Evolutionary conservation across 2,113 vertebrate genomes (phyloP), one percentile per base, ranked within the genome.

Genomic region (Urocolius indicus): DNA sequence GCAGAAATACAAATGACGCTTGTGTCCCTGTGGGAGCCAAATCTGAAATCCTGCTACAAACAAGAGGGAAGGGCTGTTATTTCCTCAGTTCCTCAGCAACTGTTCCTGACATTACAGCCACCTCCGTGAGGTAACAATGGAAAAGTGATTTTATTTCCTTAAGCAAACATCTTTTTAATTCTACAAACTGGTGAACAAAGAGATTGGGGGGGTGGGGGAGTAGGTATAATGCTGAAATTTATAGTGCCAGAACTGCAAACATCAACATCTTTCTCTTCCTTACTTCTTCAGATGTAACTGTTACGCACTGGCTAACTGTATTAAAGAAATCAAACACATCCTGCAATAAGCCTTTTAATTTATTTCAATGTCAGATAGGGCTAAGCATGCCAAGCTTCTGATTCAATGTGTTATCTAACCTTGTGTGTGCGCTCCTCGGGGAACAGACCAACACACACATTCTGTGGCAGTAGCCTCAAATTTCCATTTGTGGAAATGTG

Each of bases 401-500:
- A 36, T 74, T 72, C 57, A 68, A 16, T 0, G 1, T 0, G 0
- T 55, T 68, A 59, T 34, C 26, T 36, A 8, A 67, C 75, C 81
- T 69, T 78, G 23, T 11, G 36, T 32, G 30, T 41, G 32, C 0
- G 1, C 41, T 49, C 27, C 71, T 81, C 63, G 54, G 62, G 62
- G 65, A 46, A 67, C 30, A 62, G 54, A 21, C 1, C 7, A 72
- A 75, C 2, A 2, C 38, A 75, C 45, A 48, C 41, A 43, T 57
- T 72, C 79, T 63, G 69, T 8, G 8, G 43, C 72, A 82, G 36
- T 1, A 7, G 45, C 62, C 62, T 76, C 78, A 43, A 75, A 77
- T 30, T 93, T 59, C 51, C 41, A 20, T 26, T 32, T 24, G 71
- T 0, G 1, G 66, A 83, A 75, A 76, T 1, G 22, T 0, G 0